Evolutionary conservation across 2,113 vertebrate species (phyloP).

Genomic region (Thalassarche chlororhynchos): DNA sequence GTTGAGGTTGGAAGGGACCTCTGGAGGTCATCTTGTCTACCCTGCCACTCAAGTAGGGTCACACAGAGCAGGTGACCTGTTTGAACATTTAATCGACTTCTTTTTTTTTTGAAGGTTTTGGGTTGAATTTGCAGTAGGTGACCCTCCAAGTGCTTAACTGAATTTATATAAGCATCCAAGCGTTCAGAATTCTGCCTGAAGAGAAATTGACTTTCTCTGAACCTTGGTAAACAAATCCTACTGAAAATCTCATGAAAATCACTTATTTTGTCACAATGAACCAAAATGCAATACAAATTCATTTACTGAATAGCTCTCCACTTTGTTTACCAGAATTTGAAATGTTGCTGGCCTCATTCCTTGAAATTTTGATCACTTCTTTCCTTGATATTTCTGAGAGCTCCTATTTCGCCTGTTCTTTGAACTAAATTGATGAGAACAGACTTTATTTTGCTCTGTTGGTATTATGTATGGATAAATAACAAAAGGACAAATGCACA

Average conservation of each 20-base stretch:
- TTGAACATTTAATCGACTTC: neutral
- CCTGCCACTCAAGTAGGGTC: neutral
- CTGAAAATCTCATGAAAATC: neutral
- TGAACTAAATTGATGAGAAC: neutral
- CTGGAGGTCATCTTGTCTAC: neutral
- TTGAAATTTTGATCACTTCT: neutral
- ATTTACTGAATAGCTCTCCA: neutral
- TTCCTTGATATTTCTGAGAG: neutral
- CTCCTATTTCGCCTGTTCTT: neutral
- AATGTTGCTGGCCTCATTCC: neutral
- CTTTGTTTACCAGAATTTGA: neutral
- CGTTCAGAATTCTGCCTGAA: neutral
- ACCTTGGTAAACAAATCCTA: neutral
- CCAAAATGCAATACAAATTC: neutral
- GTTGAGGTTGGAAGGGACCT: neutral
- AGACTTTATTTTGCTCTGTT: neutral
- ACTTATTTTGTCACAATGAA: neutral
- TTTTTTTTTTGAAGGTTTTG: neutral
- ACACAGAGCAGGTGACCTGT: neutral
- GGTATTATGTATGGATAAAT: neutral
- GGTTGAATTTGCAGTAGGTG: neutral
- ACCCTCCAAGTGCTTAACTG: neutral
- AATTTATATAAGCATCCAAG: neutral
- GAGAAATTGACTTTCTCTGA: neutral
- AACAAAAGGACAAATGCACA: neutral